Evolutionary conservation across 2,888 invertebrate genomes (phyloP).

Genomic region (Torymus aiolomorphi): DNA sequence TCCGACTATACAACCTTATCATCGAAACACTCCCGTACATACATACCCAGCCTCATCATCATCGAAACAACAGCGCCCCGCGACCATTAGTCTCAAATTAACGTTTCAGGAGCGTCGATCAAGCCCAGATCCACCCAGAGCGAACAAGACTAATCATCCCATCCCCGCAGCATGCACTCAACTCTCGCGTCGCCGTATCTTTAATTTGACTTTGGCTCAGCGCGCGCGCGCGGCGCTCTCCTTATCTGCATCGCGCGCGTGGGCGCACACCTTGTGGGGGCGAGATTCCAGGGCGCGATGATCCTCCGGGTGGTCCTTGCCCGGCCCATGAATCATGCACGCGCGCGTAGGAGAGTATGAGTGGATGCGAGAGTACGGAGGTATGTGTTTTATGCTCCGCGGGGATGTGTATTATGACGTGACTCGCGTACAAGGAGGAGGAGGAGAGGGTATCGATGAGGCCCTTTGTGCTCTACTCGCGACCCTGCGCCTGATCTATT

Average conservation of each 20-base stretch:
- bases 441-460: constrained; percentile 16
- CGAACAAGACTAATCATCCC: constrained; percentile 59
- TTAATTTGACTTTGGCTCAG: no score
- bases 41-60: background rate
- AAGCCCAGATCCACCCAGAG: constrained; percentile 15
- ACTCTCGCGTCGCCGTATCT: no score
- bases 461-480: constrained; percentile 10
- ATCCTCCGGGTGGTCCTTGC: constrained; percentile 71
- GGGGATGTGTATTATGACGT: background rate
- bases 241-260: constrained; percentile 9
- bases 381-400: constrained; percentile 1
- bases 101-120: constrained; percentile 32
- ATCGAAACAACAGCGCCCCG: constrained; percentile 17
- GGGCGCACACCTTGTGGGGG: constrained; percentile 61
- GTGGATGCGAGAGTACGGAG: constrained; percentile 24
- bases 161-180: no score
- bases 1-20: no score
- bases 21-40: background rate
- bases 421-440: constrained; percentile 8
- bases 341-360: constrained; percentile 59
- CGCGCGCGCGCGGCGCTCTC: background rate
- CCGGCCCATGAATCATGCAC: background rate
- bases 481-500: background rate
- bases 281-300: constrained; percentile 69
- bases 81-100: constrained; percentile 44